Conservation (phyloP, 2,888 invertebrate species). For the Lapara coniferarum region DNA sequence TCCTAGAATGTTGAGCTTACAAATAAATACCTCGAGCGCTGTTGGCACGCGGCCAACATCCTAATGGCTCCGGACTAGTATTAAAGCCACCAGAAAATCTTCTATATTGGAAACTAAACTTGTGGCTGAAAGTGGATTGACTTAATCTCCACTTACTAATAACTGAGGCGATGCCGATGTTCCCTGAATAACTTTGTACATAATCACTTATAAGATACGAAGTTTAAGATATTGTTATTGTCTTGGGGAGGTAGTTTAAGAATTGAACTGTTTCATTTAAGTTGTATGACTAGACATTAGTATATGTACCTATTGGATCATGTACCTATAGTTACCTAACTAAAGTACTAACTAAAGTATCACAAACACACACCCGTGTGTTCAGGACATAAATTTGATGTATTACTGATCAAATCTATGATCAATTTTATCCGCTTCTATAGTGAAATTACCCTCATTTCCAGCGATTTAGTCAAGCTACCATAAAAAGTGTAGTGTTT, state of each 20-base stretch:
- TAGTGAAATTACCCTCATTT: too few species aligned
- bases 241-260: background rate
- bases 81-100: slow-evolving; percentile 74
- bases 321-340: too few species aligned
- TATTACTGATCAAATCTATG: too few species aligned
- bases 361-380: too few species aligned
- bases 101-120: slow-evolving; percentile 72
- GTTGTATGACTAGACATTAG: too few species aligned
- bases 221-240: background rate
- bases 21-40: slow-evolving; percentile 73
- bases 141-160: slow-evolving; percentile 53
- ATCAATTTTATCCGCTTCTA: too few species aligned
- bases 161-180: slow-evolving; percentile 8
- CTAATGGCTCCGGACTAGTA: slow-evolving; percentile 74
- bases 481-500: background rate
- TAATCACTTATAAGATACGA: background rate
- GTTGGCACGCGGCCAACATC: slow-evolving; percentile 73
- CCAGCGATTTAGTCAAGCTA: too few species aligned
- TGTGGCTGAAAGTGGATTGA: slow-evolving; percentile 68
- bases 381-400: too few species aligned
- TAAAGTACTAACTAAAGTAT: too few species aligned
- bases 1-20: slow-evolving; percentile 80
- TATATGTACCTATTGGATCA: too few species aligned
- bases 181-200: slow-evolving; percentile 14
- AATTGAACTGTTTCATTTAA: too few species aligned